Conservation (phyloP, 2,797 vertebrate species). For the Sebastes umbrosus region DNA sequence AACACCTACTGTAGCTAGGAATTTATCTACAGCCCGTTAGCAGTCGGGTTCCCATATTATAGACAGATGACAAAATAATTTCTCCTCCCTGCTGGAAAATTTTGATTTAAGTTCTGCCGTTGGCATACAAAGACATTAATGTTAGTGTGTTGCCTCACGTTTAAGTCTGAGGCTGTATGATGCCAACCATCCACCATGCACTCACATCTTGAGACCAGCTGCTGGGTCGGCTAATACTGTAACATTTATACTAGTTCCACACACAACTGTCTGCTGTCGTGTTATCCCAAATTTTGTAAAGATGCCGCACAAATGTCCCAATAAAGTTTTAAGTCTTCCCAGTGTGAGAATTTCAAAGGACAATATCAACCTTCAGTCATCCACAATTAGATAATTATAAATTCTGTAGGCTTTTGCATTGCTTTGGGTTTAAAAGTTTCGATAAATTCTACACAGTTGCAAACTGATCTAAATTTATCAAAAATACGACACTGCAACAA, state of each 20-base stretch:
- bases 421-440: background rate
- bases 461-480: background rate
- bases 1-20: background rate
- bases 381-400: background rate
- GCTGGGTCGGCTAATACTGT: background rate
- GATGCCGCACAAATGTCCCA: background rate
- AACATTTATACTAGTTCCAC: background rate
- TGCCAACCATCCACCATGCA: background rate
- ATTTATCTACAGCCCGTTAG: background rate
- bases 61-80: background rate
- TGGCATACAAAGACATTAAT: background rate
- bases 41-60: background rate
- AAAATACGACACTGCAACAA: background rate
- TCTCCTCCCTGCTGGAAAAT: background rate
- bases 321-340: background rate
- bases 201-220: conserved; percentile 49
- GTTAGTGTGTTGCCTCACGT: background rate
- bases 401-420: background rate
- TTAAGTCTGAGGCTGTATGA: background rate
- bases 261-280: background rate
- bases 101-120: background rate
- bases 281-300: background rate
- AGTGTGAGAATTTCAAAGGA: background rate
- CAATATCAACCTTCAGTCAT: background rate
- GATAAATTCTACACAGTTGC: background rate